Base-by-base conservation (phyloP, 2,113 vertebrate species). In the Corydoras sp. region DNA sequence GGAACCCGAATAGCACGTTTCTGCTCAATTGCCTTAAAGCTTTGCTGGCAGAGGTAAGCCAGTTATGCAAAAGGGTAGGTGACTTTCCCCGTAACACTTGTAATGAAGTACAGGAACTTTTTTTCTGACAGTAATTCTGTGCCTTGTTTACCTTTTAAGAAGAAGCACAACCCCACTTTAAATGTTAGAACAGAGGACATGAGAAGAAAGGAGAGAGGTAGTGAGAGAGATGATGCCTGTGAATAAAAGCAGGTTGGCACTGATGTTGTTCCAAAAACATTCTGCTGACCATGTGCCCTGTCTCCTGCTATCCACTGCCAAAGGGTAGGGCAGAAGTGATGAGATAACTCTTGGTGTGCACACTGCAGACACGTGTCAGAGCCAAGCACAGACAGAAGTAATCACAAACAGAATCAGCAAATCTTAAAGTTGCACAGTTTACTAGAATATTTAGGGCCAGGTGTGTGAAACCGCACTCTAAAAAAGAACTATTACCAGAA, bases 231-330 rank as follows among this genome's bases (percentile, higher is more conserved):
- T 51, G 59, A 68, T 24, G 35, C 29, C 12, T 9, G 53, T 15
- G 53, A 53, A 58, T 50, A 58, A 65, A 70, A 62, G 72, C 11
- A 72, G 54, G 69, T 72, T 81, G 58, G 68, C 60, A 65, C 63
- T 76, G 79, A 77, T 67, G 50, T 65, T 56, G 62, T n/a, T 51
- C 58, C 62, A 67, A 73, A 62, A 65, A 50, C 24, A 24, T 80
- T 80, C 62, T 68, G 69, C 75, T 80, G 75, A 80, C 50, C 75
- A 49, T 77, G 75, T 72, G 58, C 71, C 65, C 63, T 71, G 69
- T 71, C 62, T 70, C 70, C 60, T 32, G 12, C 61, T 55, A 12
- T 61, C 32, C 56, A 35, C 54, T 71, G 68, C 67, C 74, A 49
- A 58, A 35, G 62, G 72, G 64, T 48, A 68, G 69, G 69, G 66